These are phyloP conservation scores for Neelides sp. DNA, from an alignment of 1,140 invertebrate genomes.

Conservation along the genomic window DNA sequence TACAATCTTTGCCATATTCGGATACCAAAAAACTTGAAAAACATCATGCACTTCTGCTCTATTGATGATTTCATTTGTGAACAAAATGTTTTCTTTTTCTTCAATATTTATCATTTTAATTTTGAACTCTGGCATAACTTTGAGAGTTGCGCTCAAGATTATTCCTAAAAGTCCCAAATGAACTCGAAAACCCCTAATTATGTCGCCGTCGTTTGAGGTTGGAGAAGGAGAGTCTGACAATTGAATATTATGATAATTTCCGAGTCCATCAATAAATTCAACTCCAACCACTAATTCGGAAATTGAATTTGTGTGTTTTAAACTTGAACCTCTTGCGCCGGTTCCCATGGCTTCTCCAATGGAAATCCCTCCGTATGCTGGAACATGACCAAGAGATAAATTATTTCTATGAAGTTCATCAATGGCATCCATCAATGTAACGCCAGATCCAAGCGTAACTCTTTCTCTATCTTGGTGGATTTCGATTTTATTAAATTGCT, in stretches of 20 bases:
- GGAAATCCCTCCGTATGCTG: neutral
- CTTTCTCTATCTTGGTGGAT: neutral
- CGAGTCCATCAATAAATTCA: neutral
- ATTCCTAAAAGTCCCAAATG: constrained; percentile 2
- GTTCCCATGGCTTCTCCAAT: constrained; percentile 4
- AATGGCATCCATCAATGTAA: too few species aligned
- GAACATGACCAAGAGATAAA: neutral
- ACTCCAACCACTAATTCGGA: neutral
- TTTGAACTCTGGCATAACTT: neutral
- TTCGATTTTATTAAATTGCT: neutral
- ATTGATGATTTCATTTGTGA: too few species aligned
- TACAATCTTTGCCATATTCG: too few species aligned
- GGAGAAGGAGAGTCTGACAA: too few species aligned
- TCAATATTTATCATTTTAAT: too few species aligned
- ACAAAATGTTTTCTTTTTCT: too few species aligned
- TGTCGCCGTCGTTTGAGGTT: too few species aligned
- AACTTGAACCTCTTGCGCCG: neutral
- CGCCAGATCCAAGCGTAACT: too few species aligned
- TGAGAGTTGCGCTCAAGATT: neutral
- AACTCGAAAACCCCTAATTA: neutral
- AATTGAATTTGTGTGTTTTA: neutral
- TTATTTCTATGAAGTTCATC: too few species aligned
- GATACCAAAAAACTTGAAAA: too few species aligned
- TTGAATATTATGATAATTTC: neutral
- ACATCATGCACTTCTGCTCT: too few species aligned